These are phyloP conservation scores for Cotesia glomerata DNA, from an alignment of 1,140 invertebrate genomes.

Conservation along the genomic window DNA sequence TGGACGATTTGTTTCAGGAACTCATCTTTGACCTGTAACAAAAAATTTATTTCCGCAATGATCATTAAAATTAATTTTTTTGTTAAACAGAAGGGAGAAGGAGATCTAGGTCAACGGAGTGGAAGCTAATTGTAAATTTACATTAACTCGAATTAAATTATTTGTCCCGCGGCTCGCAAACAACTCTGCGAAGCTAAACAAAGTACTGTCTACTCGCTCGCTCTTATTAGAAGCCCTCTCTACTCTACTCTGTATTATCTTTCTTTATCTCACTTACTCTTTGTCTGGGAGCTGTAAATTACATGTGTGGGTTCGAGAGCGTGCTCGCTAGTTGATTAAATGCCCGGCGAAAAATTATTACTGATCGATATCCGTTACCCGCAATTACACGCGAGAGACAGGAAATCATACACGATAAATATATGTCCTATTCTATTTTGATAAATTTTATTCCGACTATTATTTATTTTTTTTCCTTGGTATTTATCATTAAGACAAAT, in stretches of 20 bases:
- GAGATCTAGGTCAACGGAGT: no score
- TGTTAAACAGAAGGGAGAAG: no score
- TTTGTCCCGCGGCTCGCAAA: background rate
- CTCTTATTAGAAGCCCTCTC: background rate
- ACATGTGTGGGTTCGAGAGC: slow-evolving; percentile 17
- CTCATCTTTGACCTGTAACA: no score
- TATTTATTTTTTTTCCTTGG: background rate
- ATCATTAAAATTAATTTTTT: no score
- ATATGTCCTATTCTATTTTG: background rate
- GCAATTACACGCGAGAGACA: slow-evolving; percentile 29
- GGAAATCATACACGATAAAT: slow-evolving; percentile 3
- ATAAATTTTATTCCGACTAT: background rate
- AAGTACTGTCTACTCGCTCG: background rate
- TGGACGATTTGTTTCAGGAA: no score
- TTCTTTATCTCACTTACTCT: background rate
- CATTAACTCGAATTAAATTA: background rate
- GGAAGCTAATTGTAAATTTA: no score
- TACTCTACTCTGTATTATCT: background rate
- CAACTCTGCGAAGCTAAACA: background rate
- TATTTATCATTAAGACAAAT: background rate
- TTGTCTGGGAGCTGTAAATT: slow-evolving; percentile 1
- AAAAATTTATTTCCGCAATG: no score
- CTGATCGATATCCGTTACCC: slow-evolving; percentile 34
- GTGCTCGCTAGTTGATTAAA: slow-evolving; percentile 33
- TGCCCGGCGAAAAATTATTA: slow-evolving; percentile 34